phyloP scores from a whole-genome alignment of 2,888 invertebrate genomes.

The Dorcus parallelipipedus region DNA sequence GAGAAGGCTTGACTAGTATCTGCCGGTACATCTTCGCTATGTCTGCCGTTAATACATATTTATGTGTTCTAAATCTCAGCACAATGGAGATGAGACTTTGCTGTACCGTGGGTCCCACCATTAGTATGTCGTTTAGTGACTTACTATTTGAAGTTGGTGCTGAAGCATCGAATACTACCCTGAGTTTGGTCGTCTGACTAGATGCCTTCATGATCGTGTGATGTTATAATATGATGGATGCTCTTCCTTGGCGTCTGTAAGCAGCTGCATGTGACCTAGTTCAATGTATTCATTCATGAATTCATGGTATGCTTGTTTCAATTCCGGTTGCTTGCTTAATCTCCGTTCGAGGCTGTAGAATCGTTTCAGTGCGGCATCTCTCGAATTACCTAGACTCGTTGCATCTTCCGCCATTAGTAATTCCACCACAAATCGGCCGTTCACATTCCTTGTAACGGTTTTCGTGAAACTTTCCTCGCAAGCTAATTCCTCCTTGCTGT shows the following conservation, averaged over 20 bases:
- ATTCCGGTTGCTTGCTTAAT: too few relatives aligned
- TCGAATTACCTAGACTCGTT: too few relatives aligned
- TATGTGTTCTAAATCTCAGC: not conserved
- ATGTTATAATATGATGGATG: conserved; percentile 2
- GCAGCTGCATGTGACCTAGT: not conserved
- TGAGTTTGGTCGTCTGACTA: conserved; percentile 17
- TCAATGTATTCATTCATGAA: not conserved
- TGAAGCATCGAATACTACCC: conserved; percentile 20
- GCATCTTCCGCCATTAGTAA: conserved; percentile 15
- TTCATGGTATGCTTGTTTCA: not conserved
- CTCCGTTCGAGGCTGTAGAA: too few relatives aligned
- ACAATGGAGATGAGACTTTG: conserved; percentile 13
- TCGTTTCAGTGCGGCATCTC: too few relatives aligned
- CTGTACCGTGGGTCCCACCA: conserved; percentile 15
- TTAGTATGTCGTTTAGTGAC: conserved; percentile 15
- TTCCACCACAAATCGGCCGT: conserved; percentile 16
- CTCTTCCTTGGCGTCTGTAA: too few relatives aligned
- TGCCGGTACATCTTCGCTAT: not conserved
- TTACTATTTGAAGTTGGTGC: conserved; percentile 13
- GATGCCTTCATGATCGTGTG: conserved; percentile 15
- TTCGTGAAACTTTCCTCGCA: too few relatives aligned
- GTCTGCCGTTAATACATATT: not conserved
- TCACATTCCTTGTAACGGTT: not conserved
- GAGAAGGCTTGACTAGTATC: too few relatives aligned
- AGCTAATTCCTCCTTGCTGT: not conserved